Evolutionary conservation across 2,797 vertebrate genomes (phyloP).

Genomic region (Hoplostethus atlanticus): DNA sequence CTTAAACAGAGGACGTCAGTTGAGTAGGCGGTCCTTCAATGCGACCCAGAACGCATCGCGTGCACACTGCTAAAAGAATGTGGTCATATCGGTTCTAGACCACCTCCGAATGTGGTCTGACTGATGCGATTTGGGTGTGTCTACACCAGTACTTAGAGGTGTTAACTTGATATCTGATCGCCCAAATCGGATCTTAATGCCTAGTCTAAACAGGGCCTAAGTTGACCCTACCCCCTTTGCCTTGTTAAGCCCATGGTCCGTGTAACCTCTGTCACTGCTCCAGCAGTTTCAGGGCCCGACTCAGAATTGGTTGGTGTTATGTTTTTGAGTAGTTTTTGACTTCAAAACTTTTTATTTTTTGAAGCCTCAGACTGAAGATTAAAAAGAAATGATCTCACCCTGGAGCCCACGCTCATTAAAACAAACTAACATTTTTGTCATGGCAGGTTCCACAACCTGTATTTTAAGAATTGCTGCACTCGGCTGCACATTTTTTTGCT

Average conservation of each 20-base stretch:
- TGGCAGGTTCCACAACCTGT: neutral
- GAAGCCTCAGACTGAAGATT: neutral
- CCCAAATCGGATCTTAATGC: too few relatives aligned
- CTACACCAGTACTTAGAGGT: too few relatives aligned
- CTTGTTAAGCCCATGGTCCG: neutral
- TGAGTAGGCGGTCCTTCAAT: too few relatives aligned
- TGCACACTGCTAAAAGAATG: too few relatives aligned
- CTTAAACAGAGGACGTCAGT: too few relatives aligned
- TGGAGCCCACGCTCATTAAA: constrained; percentile 1
- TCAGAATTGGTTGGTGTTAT: neutral
- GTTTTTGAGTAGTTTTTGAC: constrained; percentile 13
- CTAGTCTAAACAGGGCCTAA: too few relatives aligned
- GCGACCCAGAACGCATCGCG: too few relatives aligned
- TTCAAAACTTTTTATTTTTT: constrained; percentile 8
- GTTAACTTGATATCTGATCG: too few relatives aligned
- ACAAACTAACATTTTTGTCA: constrained; percentile 3
- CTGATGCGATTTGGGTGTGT: too few relatives aligned
- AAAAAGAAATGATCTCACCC: too few relatives aligned
- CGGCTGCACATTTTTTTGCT: neutral
- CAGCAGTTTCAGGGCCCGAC: neutral
- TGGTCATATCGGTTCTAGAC: too few relatives aligned
- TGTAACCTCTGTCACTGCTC: neutral
- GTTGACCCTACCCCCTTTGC: constrained; percentile 3
- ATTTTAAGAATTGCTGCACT: neutral
- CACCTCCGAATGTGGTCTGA: too few relatives aligned